phyloP scores from a whole-genome alignment of 1,140 invertebrate species.

The Drosophila gunungcola region DNA sequence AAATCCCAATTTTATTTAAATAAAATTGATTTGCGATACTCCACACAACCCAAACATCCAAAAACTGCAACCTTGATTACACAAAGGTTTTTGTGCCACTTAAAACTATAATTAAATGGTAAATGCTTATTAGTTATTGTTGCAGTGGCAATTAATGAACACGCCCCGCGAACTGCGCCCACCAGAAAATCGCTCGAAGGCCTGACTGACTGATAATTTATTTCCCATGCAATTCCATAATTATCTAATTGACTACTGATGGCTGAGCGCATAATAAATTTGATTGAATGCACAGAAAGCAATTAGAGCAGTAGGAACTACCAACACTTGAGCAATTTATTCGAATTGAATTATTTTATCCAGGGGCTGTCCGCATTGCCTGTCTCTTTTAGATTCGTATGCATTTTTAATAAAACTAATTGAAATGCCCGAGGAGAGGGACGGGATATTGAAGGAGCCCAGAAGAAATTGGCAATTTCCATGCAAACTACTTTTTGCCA shows the following conservation, averaged over 20 bases:
- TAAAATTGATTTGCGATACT: not conserved
- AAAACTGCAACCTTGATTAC: not conserved
- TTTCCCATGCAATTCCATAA: slow-evolving; percentile 42
- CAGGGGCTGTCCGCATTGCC: slow-evolving; percentile 1
- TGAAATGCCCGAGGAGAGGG: slow-evolving; percentile 50
- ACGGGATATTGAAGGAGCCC: not conserved
- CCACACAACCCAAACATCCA: not conserved
- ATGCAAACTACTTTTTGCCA: slow-evolving; percentile 54
- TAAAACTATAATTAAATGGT: slow-evolving; percentile 16
- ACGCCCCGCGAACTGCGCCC: slow-evolving; percentile 6
- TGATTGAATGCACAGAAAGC: slow-evolving; percentile 60
- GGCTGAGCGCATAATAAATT: slow-evolving; percentile 60
- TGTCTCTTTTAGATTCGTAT: slow-evolving; percentile 31
- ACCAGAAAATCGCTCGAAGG: slow-evolving; percentile 12
- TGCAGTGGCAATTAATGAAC: slow-evolving; percentile 25
- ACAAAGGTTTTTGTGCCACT: not conserved
- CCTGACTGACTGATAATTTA: slow-evolving; percentile 1
- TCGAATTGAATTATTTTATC: slow-evolving; percentile 59
- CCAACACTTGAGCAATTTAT: slow-evolving; percentile 44
- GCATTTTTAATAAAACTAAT: slow-evolving; percentile 81
- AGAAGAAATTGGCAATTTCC: slow-evolving; percentile 54
- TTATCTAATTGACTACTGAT: slow-evolving; percentile 80
- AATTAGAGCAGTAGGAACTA: slow-evolving; percentile 36
- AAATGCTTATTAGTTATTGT: slow-evolving; percentile 28
- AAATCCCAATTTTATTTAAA: not conserved